Base-by-base conservation (phyloP, 37 sponge, comb jelly and placozoan genomes). In the Halichondria panicea region DNA sequence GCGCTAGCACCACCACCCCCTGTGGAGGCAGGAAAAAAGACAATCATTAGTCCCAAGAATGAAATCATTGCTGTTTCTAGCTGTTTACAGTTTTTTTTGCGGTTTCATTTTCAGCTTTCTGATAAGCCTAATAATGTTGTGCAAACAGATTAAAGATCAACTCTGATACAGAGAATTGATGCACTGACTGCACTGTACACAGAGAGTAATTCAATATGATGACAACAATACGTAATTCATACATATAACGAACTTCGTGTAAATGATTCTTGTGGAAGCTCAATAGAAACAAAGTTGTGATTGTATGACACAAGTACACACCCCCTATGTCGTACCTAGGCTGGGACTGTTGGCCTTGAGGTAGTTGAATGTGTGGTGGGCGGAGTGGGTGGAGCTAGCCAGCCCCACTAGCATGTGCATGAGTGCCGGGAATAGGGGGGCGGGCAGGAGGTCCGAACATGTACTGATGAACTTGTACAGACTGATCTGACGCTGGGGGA, bases 321-420 rank as follows among this genome's bases (percentile, higher is more conserved):
- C 3, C 25, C 52, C 59, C 66, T 28, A 33, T 7, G 41, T 1
- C 66, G 36, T 39, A 81, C 81, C 86, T 18, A 78, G 44, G 46
- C 80, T 89, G 25, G 89, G 80, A 36, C 79, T 78, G 59, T 88
- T 88, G 27, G 88, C 73, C 32, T 89, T 83, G 41, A 98, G 88
- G 44, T 92, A 73, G 70, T 81, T 78, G 76, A 93, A 95, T 79
- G 87, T 77, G 67, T 85, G 85, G 59, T 86, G 68, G 11, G 99
- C 93, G 48, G 93, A 56, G 15, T 32, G 41, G 22, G 83, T 70
- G 4, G 90, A 81, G 46, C 54, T 77, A 57, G 86, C 76, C 37
- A 98, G 72, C 9, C 93, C 99, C 45, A n/a, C 54, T 69, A 98
- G 77, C 82, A 98, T 82, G 79, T 76, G 72, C 63, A 98, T 78